Evolutionary conservation across 2,113 vertebrate species (phyloP).

Genomic region (Elephas maximus): DNA sequence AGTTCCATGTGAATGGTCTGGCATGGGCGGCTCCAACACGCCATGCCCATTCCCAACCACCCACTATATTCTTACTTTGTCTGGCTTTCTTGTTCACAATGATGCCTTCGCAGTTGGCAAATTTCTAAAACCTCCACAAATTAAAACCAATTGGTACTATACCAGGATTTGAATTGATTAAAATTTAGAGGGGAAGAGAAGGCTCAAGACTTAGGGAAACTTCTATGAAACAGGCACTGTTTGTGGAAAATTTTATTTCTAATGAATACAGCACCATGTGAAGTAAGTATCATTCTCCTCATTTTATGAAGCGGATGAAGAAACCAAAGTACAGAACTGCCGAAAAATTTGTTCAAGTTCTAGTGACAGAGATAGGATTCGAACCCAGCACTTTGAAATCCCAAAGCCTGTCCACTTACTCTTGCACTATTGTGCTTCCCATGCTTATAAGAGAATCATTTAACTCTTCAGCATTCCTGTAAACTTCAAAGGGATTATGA

Average conservation of each 20-base stretch:
- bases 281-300: neutral
- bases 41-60: neutral
- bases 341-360: neutral
- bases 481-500: conserved; percentile 34
- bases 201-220: neutral
- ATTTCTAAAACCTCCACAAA: neutral
- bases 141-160: neutral
- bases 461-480: neutral
- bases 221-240: neutral
- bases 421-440: neutral
- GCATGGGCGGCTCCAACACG: too few relatives aligned
- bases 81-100: neutral
- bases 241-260: neutral
- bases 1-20: neutral
- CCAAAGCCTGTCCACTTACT: neutral
- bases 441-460: neutral
- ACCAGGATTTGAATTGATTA: neutral
- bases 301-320: neutral
- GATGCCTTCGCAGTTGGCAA: neutral
- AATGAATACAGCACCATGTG: neutral
- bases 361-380: neutral
- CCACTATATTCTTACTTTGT: neutral
- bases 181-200: neutral
- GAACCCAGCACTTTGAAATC: neutral
- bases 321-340: neutral